Base-by-base conservation (phyloP, 1,140 invertebrate genomes). In the Myzus persicae region DNA sequence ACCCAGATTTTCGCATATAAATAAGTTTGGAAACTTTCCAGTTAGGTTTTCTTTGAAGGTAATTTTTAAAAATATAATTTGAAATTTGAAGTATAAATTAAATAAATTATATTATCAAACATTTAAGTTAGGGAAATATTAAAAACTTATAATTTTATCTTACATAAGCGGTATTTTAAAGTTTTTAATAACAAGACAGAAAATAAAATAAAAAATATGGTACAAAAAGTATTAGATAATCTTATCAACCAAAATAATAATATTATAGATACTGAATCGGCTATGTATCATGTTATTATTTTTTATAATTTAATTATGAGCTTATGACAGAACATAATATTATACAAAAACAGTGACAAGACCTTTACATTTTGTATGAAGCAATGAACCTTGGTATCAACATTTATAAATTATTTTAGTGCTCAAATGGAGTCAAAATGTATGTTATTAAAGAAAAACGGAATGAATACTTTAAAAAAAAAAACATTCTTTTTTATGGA, bases 11-110 rank as follows among this genome's bases (percentile, higher is more conserved):
- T 85, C 31, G 22, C 40, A 40, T 46, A 87, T n/a, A 87, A 87
- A 44, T 31, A 87, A 42, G 40, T 44, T 40, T 87, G 31, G 31
- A 87, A 87, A 87, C 84, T 44, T 87, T 44, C 42, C 22, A 87
- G 26, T 46, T 44, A 31, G 42, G 44, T 85, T 85, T 42, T 40
- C 40, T 85, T 42, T 85, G 24, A 42, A 11, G 40, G 14, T n/a
- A 46, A 42, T 87, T 85, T 87, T 87, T n/a, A 11, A 44, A 85
- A 44, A 44, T 42, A 87, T 44, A 42, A 87, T 44, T 87, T 46
- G 26, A 87, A 87, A 87, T 87, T 44, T 87, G 84, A 87, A 87
- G 26, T n/a, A 87, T 44, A 87, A 87, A 87, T 87, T 87, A 46
- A 44, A 26, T 44, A 42, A 87, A 87, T 31, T 87, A 87, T 87